Percentiles rank a stretch among this genome's conserved stretches.
phyloP scores from a whole-genome alignment of 2,888 invertebrate genomes.

The Drosophila borborema region DNA sequence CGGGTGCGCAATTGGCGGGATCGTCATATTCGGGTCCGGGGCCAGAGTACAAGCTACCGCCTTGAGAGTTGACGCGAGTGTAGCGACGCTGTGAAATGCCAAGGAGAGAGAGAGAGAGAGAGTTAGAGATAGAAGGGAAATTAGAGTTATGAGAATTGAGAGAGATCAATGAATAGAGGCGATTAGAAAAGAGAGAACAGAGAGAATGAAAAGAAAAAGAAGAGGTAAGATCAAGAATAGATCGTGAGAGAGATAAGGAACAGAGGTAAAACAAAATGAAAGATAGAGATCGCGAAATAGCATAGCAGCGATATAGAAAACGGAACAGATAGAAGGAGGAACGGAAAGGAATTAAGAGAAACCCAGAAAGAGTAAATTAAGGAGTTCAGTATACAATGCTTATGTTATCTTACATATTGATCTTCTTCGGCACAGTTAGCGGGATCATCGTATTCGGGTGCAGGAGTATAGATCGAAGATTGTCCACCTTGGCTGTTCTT shows the following conservation, averaged over 20 bases:
- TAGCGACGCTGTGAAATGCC: constrained; percentile 87
- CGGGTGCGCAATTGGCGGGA: constrained; percentile 95
- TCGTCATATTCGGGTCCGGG: constrained; percentile 96
- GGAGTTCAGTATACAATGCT: background rate
- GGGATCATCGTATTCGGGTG: constrained; percentile 96
- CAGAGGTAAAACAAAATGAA: too few species aligned
- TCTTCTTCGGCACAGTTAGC: constrained; percentile 96
- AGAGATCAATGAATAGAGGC: too few species aligned
- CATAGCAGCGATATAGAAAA: too few species aligned
- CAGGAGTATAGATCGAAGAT: constrained; percentile 92
- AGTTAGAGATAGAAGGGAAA: background rate
- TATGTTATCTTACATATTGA: constrained; percentile 89
- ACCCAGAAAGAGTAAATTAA: background rate
- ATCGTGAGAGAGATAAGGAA: background rate
- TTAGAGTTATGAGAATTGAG: too few species aligned
- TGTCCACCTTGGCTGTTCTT: constrained; percentile 92
- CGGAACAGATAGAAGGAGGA: background rate
- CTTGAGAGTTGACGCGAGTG: constrained; percentile 89
- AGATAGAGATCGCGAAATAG: too few species aligned
- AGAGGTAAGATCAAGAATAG: too few species aligned
- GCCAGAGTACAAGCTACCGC: constrained; percentile 88
- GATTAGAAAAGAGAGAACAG: background rate
- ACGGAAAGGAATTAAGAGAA: background rate
- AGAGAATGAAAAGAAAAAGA: background rate
- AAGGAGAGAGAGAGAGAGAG: background rate